A percentile compares a stretch with the other conserved stretches of the same genome.
These are phyloP conservation scores for Neotragus moschatus DNA, from an alignment of 2,113 vertebrate genomes.

Conservation along the genomic window DNA sequence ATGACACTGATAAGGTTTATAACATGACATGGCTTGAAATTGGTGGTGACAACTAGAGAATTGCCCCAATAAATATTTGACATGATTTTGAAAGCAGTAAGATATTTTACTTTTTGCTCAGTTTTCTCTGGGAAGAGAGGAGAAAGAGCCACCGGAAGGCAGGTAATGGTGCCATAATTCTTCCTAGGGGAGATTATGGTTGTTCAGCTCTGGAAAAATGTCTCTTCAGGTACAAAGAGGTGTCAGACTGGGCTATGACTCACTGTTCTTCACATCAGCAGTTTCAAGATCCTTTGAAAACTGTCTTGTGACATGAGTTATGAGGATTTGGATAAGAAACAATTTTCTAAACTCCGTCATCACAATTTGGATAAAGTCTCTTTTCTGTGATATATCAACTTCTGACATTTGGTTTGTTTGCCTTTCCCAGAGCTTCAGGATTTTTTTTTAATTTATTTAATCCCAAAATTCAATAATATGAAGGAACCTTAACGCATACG, in stretches of 20 bases:
- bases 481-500: background rate
- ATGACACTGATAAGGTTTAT: conserved; percentile 72
- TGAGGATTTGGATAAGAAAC: background rate
- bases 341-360: background rate
- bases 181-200: conserved; percentile 58
- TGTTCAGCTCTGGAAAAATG: conserved; percentile 49
- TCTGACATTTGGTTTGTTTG: background rate
- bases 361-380: background rate
- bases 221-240: conserved; percentile 32
- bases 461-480: background rate
- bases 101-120: conserved; percentile 71
- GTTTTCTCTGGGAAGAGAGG: conserved; percentile 64
- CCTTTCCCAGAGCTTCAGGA: background rate
- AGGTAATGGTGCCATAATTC: conserved; percentile 66
- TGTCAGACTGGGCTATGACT: background rate
- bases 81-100: conserved; percentile 75
- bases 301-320: background rate
- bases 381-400: background rate
- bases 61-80: conserved; percentile 79
- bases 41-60: conserved; percentile 72
- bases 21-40: conserved; percentile 62
- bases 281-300: background rate
- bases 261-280: background rate
- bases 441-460: background rate
- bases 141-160: conserved; percentile 50